These are phyloP conservation scores for Danio aesculapii DNA, from an alignment of 2,797 vertebrate species.

Conservation along the genomic window DNA sequence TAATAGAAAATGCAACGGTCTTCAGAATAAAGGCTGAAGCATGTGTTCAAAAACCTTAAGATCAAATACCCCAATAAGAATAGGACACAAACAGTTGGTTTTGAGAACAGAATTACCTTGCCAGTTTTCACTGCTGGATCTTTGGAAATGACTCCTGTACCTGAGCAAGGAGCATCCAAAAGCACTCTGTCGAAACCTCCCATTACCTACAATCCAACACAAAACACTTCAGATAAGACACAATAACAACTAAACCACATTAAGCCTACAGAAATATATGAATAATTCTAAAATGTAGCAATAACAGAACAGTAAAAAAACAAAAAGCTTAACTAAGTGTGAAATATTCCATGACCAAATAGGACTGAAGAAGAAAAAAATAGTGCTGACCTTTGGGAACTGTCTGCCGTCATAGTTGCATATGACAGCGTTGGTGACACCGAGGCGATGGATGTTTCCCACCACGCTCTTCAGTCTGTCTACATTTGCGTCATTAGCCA, in stretches of 20 bases:
- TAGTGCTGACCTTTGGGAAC: constrained; percentile 88
- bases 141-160: constrained; percentile 96
- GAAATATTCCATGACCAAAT: not conserved
- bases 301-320: not conserved
- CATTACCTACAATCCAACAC: constrained; percentile 81
- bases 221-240: not conserved
- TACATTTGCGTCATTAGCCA: constrained; percentile 91
- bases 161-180: constrained; percentile 96
- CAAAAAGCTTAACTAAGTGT: not conserved
- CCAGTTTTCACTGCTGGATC: constrained; percentile 96
- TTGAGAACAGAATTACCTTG: constrained; percentile 77
- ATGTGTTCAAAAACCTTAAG: not conserved
- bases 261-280: not conserved
- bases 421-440: constrained; percentile 91
- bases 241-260: not conserved
- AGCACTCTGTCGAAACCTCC: constrained; percentile 95
- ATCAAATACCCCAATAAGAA: not conserved
- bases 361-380: not conserved
- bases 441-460: constrained; percentile 94
- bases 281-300: no score
- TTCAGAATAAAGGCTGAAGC: not conserved
- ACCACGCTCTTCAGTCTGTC: constrained; percentile 93
- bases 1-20: not conserved
- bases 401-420: constrained; percentile 94
- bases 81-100: not conserved